These are phyloP conservation scores for Eupithecia inturbata DNA, from an alignment of 2,888 invertebrate genomes.

Conservation along the genomic window DNA sequence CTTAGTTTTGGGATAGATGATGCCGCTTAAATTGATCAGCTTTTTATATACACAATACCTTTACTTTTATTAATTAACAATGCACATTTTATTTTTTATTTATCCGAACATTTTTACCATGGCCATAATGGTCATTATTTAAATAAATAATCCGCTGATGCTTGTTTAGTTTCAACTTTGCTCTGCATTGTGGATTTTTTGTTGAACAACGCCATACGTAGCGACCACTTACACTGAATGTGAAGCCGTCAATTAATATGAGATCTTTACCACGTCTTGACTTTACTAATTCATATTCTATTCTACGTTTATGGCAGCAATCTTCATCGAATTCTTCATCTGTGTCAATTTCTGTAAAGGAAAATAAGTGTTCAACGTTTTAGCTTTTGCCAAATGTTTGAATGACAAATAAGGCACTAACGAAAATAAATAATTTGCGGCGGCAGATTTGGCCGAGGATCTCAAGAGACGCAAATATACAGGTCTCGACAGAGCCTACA, in stretches of 20 bases:
- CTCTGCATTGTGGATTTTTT: conserved; percentile 44
- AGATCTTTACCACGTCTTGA: conserved; percentile 25
- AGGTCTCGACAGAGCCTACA: too few relatives aligned
- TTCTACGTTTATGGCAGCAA: background rate
- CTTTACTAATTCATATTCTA: conserved; percentile 15
- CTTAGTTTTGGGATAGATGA: background rate
- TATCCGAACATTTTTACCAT: conserved; percentile 24
- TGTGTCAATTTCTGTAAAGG: conserved; percentile 11
- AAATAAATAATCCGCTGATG: conserved; percentile 28
- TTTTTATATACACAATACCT: background rate
- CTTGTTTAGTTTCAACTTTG: conserved; percentile 45
- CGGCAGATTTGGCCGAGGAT: too few relatives aligned
- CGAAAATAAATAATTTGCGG: background rate
- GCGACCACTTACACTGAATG: conserved; percentile 9
- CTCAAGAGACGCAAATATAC: too few relatives aligned
- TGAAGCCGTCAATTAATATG: conserved; percentile 24
- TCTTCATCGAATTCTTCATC: background rate
- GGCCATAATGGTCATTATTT: conserved; percentile 6
- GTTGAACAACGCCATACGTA: conserved; percentile 11
- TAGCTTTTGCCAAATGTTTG: background rate
- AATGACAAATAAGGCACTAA: background rate
- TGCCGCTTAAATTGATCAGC: background rate
- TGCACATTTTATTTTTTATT: background rate
- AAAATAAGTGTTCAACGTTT: background rate
- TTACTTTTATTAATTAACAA: background rate